phyloP scores from a whole-genome alignment of 2,797 vertebrate species.

The Microctenopoma steveboyesi region DNA sequence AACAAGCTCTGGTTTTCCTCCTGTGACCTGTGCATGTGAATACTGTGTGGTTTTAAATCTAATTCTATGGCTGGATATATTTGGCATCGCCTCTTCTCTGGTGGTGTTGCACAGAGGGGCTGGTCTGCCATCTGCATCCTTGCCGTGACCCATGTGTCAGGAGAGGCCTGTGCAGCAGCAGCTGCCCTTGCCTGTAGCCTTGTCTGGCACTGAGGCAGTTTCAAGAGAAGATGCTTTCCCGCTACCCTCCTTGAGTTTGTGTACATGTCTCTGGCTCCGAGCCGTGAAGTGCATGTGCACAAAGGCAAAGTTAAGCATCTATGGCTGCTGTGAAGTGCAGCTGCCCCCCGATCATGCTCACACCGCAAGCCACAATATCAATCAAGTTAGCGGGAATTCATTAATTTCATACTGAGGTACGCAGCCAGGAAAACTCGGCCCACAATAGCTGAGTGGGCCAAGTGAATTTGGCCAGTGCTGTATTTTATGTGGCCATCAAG shows the following conservation, averaged over 20 bases:
- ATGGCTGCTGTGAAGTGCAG: slow-evolving; percentile 39
- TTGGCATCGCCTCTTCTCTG: slow-evolving; percentile 37
- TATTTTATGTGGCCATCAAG: slow-evolving; percentile 45
- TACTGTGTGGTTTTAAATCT: slow-evolving; percentile 2
- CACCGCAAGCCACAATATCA: slow-evolving; percentile 51
- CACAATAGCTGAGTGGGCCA: slow-evolving; percentile 32
- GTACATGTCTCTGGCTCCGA: slow-evolving; percentile 20
- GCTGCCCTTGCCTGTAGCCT: slow-evolving; percentile 51
- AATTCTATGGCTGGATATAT: slow-evolving; percentile 20
- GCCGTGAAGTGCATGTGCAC: slow-evolving; percentile 1
- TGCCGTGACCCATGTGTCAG: slow-evolving; percentile 61
- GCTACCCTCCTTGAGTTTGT: slow-evolving; percentile 19
- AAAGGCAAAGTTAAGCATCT: slow-evolving; percentile 20
- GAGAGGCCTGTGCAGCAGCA: slow-evolving; percentile 42
- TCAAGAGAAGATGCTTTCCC: slow-evolving; percentile 21
- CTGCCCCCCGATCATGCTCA: slow-evolving; percentile 36
- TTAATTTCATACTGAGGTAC: slow-evolving; percentile 52
- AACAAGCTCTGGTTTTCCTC: slow-evolving; percentile 44
- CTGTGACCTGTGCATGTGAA: slow-evolving; percentile 9
- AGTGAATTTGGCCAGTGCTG: slow-evolving; percentile 44
- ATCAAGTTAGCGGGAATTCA: slow-evolving; percentile 53
- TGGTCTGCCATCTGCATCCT: slow-evolving; percentile 58
- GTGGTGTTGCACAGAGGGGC: slow-evolving; percentile 30
- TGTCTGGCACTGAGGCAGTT: slow-evolving; percentile 22
- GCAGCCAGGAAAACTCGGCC: slow-evolving; percentile 40